Conservation (phyloP, 1,140 invertebrate species). For the Psilanteris sp. region DNA sequence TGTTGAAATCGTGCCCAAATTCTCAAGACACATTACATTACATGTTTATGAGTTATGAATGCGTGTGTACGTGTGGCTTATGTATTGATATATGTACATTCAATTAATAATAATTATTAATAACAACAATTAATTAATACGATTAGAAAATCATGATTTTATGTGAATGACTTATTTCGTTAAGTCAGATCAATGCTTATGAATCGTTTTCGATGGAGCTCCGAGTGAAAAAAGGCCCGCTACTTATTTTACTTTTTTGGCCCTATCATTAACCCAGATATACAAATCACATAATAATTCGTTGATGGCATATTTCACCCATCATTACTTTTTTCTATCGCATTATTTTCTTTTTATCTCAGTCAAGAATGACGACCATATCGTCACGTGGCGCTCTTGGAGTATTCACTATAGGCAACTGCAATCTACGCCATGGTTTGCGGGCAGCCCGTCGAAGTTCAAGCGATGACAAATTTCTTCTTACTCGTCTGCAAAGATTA, state of each 20-base stretch:
- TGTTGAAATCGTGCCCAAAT: slow-evolving; percentile 47
- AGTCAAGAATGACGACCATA: slow-evolving; percentile 87
- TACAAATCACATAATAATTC: slow-evolving; percentile 58
- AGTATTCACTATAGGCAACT: slow-evolving; percentile 74
- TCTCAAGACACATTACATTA: slow-evolving; percentile 58
- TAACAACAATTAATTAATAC: slow-evolving; percentile 80
- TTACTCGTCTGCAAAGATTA: slow-evolving; percentile 87
- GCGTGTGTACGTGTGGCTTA: slow-evolving; percentile 61
- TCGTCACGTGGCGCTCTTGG: slow-evolving; percentile 75
- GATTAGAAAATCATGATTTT: slow-evolving; percentile 78
- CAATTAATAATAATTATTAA: slow-evolving; percentile 79
- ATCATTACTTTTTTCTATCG: slow-evolving; percentile 46
- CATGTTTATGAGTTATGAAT: slow-evolving; percentile 67
- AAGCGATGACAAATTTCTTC: slow-evolving; percentile 88
- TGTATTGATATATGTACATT: slow-evolving; percentile 78
- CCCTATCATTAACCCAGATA: slow-evolving; percentile 36
- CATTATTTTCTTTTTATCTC: slow-evolving; percentile 77
- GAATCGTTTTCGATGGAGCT: slow-evolving; percentile 37
- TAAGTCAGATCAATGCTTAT: slow-evolving; percentile 66
- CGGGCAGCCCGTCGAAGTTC: slow-evolving; percentile 93
- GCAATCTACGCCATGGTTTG: slow-evolving; percentile 91
- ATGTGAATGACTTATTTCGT: slow-evolving; percentile 73
- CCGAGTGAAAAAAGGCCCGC: slow-evolving; percentile 20
- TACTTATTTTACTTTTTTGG: slow-evolving; percentile 32
- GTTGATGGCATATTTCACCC: slow-evolving; percentile 21